Evolutionary conservation across 2,113 vertebrate species (phyloP), one percentile per base, ranked within the genome.

Genomic region (Scartelaos histophorus): DNA sequence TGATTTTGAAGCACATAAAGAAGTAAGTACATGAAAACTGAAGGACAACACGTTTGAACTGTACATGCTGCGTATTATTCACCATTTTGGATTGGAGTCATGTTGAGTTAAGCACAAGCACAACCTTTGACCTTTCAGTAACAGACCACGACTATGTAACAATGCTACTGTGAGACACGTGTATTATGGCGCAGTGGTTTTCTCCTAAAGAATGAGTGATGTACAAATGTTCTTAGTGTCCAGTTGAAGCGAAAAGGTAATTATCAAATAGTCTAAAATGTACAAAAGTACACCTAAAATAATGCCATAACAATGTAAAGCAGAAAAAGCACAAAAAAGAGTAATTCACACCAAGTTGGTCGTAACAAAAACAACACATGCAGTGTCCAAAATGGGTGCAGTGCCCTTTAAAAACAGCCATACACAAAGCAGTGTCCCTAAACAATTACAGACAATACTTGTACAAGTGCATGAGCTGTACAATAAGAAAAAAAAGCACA

Each of bases 11-110:
- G 87, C 86, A 90, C 91, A 86, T 72, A 88, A 79, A 86, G 75
- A 88, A 79, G 70, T 78, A 81, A 90, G 88, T 85, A 90, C 91
- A 85, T 79, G 81, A 89, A 83, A 88, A 84, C 79, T 81, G 75
- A 88, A 86, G 74, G 92, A 91, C 83, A 82, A 74, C 79, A 83
- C 79, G 35, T 79, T 84, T 88, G 79, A 45, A 86, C 80, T 82
- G 74, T 69, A 87, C 90, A 92, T 91, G 92, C 91, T 84, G 83
- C 82, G 81, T 80, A 81, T 54, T 54, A 21, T 68, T 80, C 71
- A 81, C 78, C 58, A 80, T 79, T 77, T 76, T 78, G 75, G 53
- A 54, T 22, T 22, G 51, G 51, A 51, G 25, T 69, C 65, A 69
- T 43, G 35, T 38, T 47, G 64, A 62, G 76, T 74, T 74, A 69